Base-by-base conservation (phyloP, 2,113 vertebrate genomes). In the Muntiacus reevesi region DNA sequence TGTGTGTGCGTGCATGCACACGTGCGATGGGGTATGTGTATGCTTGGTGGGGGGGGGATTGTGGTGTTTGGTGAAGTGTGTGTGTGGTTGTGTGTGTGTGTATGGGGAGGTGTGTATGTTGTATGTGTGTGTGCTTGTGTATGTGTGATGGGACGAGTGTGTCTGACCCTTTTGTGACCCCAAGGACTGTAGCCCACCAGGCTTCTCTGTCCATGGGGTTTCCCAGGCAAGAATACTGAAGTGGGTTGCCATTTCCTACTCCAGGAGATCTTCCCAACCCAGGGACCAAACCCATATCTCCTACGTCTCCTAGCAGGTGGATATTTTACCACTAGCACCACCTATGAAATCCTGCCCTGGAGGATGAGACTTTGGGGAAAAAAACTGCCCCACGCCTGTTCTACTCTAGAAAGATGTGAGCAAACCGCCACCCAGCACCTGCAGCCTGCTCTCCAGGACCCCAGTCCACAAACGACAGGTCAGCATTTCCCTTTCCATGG, bases 1-100 rank as follows among this genome's bases (percentile, higher is more conserved):
- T n/a, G 60, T 2, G 1, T 6, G 28, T 2, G 13, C 2, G 21
- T 21, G 16, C 1, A 10, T 4, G 21, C 15, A 14, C 7, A 2
- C 15, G 1, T 16, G 16, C 2, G 6, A 28, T 23, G 40, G 7
- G 59, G 11, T 62, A 7, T 23, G 36, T 6, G 27, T 81, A 4
- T 3, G 15, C 9, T 16, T 50, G 23, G 25, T 60, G 71, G 23
- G 9, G 7, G 11, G 33, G 16, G 17, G 30, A 7, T 13, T 33
- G 11, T 27, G 54, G 64, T 36, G 13, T 81, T 27, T 11, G 40
- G 12, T 5, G 45, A 15, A 17, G 76, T 21, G 55, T 17, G 28
- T 36, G 5, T n/a, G 19, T 21, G 33, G 62, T 43, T 45, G 15
- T 64, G 11, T 13, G 6, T 23, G 50, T 1, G 36, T 30, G 40